These are phyloP conservation scores for Eledone cirrhosa DNA, from an alignment of 2,888 invertebrate genomes.

Conservation along the genomic window DNA sequence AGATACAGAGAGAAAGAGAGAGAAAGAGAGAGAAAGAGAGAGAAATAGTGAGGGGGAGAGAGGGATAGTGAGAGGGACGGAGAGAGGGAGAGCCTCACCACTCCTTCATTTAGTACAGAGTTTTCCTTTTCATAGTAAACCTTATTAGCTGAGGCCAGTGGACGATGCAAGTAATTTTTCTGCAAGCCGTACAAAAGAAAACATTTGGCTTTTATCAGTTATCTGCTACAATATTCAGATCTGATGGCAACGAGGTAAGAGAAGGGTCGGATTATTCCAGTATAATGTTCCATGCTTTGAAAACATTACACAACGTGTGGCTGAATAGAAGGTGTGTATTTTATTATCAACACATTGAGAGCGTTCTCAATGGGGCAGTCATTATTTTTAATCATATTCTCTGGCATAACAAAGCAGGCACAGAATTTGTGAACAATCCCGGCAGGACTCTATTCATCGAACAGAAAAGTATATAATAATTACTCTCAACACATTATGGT, in stretches of 20 bases:
- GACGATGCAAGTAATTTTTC: not conserved
- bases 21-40: not conserved
- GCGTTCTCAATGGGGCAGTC: constrained; percentile 29
- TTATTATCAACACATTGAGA: constrained; percentile 34
- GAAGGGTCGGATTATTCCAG: constrained; percentile 31
- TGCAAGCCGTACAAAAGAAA: constrained; percentile 30
- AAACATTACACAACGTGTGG: constrained; percentile 34
- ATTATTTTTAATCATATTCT: constrained; percentile 33
- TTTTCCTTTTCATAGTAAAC: not conserved
- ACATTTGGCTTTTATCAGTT: constrained; percentile 32
- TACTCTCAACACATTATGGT: constrained; percentile 33
- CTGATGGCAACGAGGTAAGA: constrained; percentile 28
- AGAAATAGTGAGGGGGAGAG: not conserved
- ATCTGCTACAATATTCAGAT: constrained; percentile 33
- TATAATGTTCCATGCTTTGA: constrained; percentile 34
- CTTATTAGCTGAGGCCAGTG: not conserved
- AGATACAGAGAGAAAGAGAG: not conserved
- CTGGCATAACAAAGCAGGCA: constrained; percentile 19
- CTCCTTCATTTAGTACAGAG: not conserved
- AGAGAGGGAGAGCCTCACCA: not conserved
- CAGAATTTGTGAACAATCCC: constrained; percentile 28
- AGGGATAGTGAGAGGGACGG: not conserved
- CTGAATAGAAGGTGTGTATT: constrained; percentile 33
- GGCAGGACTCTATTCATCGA: constrained; percentile 25
- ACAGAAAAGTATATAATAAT: constrained; percentile 30